Evolutionary conservation across 2,797 vertebrate genomes (phyloP), one percentile per base, ranked within the genome.

Genomic region (Falco cherrug): DNA sequence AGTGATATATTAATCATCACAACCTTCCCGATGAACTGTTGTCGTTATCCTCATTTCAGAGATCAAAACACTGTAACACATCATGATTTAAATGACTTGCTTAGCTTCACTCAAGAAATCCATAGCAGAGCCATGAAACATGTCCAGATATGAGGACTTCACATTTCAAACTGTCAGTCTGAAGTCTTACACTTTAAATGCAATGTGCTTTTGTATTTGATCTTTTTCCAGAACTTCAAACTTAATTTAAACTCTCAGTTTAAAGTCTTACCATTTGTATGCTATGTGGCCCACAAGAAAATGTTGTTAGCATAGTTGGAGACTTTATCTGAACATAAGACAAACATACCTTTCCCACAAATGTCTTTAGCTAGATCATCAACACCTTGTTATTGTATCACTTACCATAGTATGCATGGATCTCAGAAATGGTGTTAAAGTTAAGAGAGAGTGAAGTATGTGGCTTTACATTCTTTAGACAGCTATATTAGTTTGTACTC

Each of bases 401-500:
- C 74, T 86, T 96, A 69, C 63, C 22, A 24, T 13, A 92, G 69
- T 11, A 35, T 53, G 57, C 67, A 29, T 17, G n/a, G 70, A 68
- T 93, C 82, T 88, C 82, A 90, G 68, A 95, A 94, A 92, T 59
- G 59, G 82, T 89, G 83, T 93, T 96, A 91, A 91, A 96, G 67
- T 64, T 87, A 94, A 89, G 74, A 92, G 56, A 37, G 71, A 87
- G 60, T 80, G 65, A 96, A 92, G 84, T 69, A 84, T 79, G 90
- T 64, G 56, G 47, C 47, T 87, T 75, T 69, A 59, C 92, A 95
- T 97, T 95, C 95, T 85, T 95, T 35, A 47, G 84, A 87, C 73
- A 64, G 73, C 80, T 91, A 45, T 77, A 84, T 84, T 81, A 43
- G 53, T 75, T 96, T 76, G 47, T 84, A 59, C 63, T 79, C 87